A percentile compares a stretch with the other conserved stretches of the same genome.
phyloP scores from a whole-genome alignment of 2,888 invertebrate species.

The Epirrhoe alternata region DNA sequence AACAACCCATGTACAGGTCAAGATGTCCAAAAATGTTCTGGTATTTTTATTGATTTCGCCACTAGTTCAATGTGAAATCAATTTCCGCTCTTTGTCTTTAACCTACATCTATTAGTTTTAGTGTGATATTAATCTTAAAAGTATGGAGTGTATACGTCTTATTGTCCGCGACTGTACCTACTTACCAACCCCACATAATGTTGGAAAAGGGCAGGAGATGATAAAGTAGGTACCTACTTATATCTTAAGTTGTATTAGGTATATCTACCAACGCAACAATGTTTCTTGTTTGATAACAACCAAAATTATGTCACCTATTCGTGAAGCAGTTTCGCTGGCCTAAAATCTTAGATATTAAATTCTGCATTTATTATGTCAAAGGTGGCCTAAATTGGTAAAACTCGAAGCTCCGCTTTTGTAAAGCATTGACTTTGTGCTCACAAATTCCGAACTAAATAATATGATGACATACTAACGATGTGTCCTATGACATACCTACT shows the following conservation, averaged over 20 bases:
- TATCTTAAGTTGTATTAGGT: no score
- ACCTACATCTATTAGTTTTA: no score
- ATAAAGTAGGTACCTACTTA: no score
- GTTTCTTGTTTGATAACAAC: neutral
- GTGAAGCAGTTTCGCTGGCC: slow-evolving; percentile 17
- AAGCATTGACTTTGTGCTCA: slow-evolving; percentile 22
- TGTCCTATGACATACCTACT: neutral
- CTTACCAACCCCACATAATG: no score
- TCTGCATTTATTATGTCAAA: slow-evolving; percentile 38
- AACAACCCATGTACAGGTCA: no score
- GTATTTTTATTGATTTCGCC: no score
- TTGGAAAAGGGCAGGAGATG: neutral
- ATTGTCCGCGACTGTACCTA: no score
- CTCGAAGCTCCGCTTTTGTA: slow-evolving; percentile 34
- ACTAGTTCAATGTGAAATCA: no score
- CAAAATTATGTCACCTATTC: slow-evolving; percentile 2
- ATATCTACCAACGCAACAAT: neutral
- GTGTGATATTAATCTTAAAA: no score
- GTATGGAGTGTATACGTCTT: no score
- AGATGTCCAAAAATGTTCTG: no score
- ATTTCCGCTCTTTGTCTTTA: no score
- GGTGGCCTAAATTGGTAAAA: slow-evolving; percentile 36
- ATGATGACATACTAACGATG: neutral
- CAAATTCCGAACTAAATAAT: slow-evolving; percentile 16
- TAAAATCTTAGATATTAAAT: slow-evolving; percentile 44